Evolutionary conservation across 2,888 invertebrate species (phyloP).

Genomic region (Parnassius mnemosyne): DNA sequence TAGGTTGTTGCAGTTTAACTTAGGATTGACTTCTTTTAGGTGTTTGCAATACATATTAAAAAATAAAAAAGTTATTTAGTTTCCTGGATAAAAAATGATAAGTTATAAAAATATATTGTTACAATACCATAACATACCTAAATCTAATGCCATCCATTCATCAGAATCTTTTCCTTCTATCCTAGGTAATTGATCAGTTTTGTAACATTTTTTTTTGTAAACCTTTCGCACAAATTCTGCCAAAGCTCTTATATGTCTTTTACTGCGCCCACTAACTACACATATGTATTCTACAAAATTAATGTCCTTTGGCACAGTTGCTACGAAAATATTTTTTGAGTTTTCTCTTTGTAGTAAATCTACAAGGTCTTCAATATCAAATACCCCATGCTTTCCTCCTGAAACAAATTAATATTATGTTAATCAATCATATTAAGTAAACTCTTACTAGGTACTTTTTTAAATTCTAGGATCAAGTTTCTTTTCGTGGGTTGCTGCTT

Average conservation of each 20-base stretch:
- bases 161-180: constrained; percentile 88
- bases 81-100: no score
- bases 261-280: constrained; percentile 87
- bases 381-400: constrained; percentile 93
- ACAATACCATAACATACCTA: constrained; percentile 79
- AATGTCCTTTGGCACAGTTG: constrained; percentile 85
- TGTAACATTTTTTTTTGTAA: constrained; percentile 85
- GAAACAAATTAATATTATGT: not conserved
- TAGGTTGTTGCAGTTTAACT: no score
- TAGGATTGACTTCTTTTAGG: no score
- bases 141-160: constrained; percentile 94
- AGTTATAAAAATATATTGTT: not conserved
- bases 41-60: no score
- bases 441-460: no score
- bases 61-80: no score
- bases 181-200: constrained; percentile 84
- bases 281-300: constrained; percentile 93
- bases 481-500: no score
- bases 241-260: constrained; percentile 86
- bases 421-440: no score
- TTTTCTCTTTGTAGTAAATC: constrained; percentile 88
- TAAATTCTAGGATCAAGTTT: no score
- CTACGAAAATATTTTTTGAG: constrained; percentile 90
- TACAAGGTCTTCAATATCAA: constrained; percentile 92
- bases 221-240: constrained; percentile 88